A percentile compares a stretch with the other conserved stretches of the same genome.
These are phyloP conservation scores for Pedetes capensis DNA, from an alignment of 2,113 vertebrate genomes.

Conservation along the genomic window DNA sequence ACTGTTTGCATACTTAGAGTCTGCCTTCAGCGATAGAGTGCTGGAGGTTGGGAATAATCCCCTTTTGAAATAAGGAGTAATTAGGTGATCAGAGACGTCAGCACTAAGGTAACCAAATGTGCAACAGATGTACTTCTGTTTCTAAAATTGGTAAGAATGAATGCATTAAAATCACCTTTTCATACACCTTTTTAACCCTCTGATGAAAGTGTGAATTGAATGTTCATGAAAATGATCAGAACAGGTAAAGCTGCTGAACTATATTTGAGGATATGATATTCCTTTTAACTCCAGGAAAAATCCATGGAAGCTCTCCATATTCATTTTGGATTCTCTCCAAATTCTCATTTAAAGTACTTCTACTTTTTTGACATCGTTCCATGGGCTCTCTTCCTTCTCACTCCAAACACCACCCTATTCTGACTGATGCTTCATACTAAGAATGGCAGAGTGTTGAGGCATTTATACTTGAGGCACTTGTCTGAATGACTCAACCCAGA, in stretches of 20 bases:
- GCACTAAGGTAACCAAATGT: not conserved
- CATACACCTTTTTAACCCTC: not conserved
- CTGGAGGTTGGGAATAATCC: not conserved
- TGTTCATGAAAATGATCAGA: conserved; percentile 12
- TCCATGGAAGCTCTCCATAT: not conserved
- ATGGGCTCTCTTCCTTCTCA: not conserved
- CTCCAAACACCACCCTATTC: not conserved
- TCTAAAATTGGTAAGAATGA: not conserved
- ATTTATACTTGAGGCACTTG: not conserved
- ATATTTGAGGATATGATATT: not conserved
- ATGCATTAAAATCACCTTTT: conserved; percentile 1
- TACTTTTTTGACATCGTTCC: not conserved
- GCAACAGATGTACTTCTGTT: not conserved
- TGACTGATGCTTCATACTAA: not conserved
- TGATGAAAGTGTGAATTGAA: not conserved
- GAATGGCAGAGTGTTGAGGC: not conserved
- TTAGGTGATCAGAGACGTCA: not conserved
- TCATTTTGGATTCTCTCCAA: not conserved
- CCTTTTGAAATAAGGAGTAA: not conserved
- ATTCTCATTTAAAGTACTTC: not conserved
- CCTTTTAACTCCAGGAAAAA: not conserved
- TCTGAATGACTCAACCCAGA: conserved; percentile 13
- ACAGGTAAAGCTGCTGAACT: not conserved
- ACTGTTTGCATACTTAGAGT: conserved; percentile 17
- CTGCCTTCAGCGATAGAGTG: not conserved